phyloP scores from a whole-genome alignment of 2,797 vertebrate genomes.

The Eospalax fontanierii region DNA sequence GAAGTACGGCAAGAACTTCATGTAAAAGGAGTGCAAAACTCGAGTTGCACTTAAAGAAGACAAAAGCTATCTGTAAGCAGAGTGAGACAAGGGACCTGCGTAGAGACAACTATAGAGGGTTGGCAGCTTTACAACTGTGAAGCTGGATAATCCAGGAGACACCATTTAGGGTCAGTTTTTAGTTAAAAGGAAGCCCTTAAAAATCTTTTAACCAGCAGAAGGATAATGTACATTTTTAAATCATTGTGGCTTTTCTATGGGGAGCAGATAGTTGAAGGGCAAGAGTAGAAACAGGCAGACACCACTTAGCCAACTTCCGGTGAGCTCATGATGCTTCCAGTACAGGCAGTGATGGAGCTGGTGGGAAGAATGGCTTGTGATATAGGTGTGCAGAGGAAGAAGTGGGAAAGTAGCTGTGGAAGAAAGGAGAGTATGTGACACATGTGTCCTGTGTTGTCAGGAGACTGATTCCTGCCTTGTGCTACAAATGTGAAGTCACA shows the following conservation, averaged over 20 bases:
- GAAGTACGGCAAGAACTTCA: background rate
- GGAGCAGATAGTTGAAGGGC: background rate
- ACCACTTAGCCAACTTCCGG: background rate
- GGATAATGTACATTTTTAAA: background rate
- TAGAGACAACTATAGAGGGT: background rate
- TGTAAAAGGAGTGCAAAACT: background rate
- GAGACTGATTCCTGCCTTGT: background rate
- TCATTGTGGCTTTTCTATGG: background rate
- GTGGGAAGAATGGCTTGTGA: background rate
- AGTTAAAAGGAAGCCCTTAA: background rate
- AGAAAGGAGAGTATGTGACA: background rate
- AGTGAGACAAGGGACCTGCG: background rate
- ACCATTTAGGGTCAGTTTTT: background rate
- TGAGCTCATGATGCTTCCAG: background rate
- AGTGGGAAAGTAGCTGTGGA: background rate
- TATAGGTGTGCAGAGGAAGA: background rate
- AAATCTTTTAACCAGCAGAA: background rate
- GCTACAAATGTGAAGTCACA: background rate
- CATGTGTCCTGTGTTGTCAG: background rate
- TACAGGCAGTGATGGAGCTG: background rate
- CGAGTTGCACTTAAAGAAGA: background rate
- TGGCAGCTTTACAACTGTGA: background rate
- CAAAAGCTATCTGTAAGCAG: background rate
- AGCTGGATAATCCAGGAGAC: background rate
- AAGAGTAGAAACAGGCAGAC: background rate